Percentiles rank a stretch among this genome's conserved stretches.
phyloP scores from a whole-genome alignment of 1,140 invertebrate genomes.

The Euwallacea fornicatus region DNA sequence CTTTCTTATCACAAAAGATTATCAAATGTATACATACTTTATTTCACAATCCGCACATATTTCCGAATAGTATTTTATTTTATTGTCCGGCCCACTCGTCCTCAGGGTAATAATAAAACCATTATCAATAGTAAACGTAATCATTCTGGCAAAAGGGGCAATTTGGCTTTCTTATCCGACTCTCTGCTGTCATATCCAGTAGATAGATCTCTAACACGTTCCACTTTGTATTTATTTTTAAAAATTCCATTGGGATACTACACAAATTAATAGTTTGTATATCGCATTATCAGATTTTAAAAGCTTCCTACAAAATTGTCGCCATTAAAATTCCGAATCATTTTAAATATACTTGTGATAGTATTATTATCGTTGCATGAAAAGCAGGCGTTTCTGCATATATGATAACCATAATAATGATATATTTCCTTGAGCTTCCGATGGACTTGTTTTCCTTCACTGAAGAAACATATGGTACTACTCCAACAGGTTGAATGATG shows the following conservation, averaged over 20 bases:
- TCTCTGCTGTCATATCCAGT: constrained; percentile 82
- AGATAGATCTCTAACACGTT: constrained; percentile 82
- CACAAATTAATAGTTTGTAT: neutral
- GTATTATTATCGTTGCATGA: constrained; percentile 75
- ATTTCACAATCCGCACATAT: constrained; percentile 69
- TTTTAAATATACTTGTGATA: constrained; percentile 79
- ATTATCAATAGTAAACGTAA: constrained; percentile 92
- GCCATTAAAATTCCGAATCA: constrained; percentile 75
- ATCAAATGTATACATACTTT: constrained; percentile 56
- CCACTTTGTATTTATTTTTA: constrained; percentile 72
- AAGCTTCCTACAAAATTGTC: constrained; percentile 59
- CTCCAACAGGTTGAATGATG: constrained; percentile 50
- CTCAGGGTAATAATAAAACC: constrained; percentile 85
- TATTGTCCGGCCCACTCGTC: constrained; percentile 98
- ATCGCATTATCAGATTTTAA: neutral
- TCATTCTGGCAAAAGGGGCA: constrained; percentile 87
- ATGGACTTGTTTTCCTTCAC: constrained; percentile 68
- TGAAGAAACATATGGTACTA: constrained; percentile 60
- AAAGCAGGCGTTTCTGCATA: constrained; percentile 85
- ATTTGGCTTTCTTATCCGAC: constrained; percentile 69
- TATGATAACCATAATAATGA: constrained; percentile 81
- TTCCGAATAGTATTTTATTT: constrained; percentile 97
- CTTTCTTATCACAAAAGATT: neutral
- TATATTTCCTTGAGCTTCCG: constrained; percentile 83
- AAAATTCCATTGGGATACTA: constrained; percentile 73